Evolutionary conservation across 92 coral and sea anemone species (phyloP).

Genomic region (Desmophyllum pertusum): DNA sequence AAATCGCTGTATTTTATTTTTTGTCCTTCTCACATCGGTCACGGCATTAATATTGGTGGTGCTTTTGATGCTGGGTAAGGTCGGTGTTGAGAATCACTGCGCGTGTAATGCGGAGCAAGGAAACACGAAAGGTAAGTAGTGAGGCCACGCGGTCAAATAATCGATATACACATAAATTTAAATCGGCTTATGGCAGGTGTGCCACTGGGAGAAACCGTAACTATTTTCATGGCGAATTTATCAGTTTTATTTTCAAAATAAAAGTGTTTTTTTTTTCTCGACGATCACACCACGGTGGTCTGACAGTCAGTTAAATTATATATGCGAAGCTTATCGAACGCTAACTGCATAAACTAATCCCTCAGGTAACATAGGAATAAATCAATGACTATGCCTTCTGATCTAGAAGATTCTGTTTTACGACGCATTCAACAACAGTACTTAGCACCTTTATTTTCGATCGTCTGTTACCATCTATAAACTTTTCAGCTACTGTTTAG

Average conservation of each 20-base stretch:
- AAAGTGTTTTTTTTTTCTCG: neutral
- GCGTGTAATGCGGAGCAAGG: conserved; percentile 37
- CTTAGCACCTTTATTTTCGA: neutral
- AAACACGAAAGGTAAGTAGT: conserved; percentile 8
- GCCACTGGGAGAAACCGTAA: neutral
- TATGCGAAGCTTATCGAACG: neutral
- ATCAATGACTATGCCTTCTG: neutral
- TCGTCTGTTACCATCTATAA: neutral
- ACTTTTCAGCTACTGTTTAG: neutral
- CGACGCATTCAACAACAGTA: neutral
- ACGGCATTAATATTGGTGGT: conserved; percentile 52
- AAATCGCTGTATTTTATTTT: conserved; percentile 43
- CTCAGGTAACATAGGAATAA: conserved; percentile 25
- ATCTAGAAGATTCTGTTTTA: conserved; percentile 5
- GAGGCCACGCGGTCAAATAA: conserved; percentile 1
- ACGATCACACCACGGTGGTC: conserved; percentile 23
- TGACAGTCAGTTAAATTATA: conserved; percentile 10
- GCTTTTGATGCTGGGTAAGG: conserved; percentile 55
- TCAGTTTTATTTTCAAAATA: neutral
- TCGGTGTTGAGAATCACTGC: conserved; percentile 25
- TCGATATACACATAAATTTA: no score
- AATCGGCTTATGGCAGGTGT: neutral
- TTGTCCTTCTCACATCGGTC: conserved; percentile 52
- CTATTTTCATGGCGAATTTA: neutral
- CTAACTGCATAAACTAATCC: no score